These are phyloP conservation scores for Ptychobarbus kaznakovi DNA, from an alignment of 2,797 vertebrate species.

Conservation along the genomic window DNA sequence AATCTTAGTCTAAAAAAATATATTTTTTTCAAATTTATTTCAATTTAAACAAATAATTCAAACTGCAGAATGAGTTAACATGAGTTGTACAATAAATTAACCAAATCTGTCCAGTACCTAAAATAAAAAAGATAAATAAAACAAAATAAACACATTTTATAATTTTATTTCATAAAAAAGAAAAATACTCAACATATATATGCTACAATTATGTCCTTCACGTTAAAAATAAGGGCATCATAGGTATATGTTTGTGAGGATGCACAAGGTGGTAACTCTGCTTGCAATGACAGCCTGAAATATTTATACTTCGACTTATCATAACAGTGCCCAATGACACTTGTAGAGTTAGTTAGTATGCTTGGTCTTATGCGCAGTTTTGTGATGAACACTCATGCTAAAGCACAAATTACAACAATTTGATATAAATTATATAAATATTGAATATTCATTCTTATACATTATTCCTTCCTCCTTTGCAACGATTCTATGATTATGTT, in stretches of 20 bases:
- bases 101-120: too few species aligned
- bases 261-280: neutral
- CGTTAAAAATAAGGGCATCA: neutral
- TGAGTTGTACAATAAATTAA: neutral
- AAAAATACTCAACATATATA: neutral
- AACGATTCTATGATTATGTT: too few species aligned
- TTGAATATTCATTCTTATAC: neutral
- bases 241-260: neutral
- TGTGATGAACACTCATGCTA: neutral
- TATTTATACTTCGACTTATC: neutral
- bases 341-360: neutral
- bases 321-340: neutral
- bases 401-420: neutral
- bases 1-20: neutral
- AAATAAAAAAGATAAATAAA: neutral
- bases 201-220: neutral
- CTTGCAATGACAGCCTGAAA: neutral
- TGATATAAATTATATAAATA: neutral
- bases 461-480: too few species aligned
- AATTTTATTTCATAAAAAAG: neutral
- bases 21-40: neutral
- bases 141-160: neutral
- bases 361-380: neutral
- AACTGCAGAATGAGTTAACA: neutral
- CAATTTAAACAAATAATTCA: neutral